Evolutionary conservation across 2,888 invertebrate genomes (phyloP), one percentile per base, ranked within the genome.

Genomic region (Acronicta psi): DNA sequence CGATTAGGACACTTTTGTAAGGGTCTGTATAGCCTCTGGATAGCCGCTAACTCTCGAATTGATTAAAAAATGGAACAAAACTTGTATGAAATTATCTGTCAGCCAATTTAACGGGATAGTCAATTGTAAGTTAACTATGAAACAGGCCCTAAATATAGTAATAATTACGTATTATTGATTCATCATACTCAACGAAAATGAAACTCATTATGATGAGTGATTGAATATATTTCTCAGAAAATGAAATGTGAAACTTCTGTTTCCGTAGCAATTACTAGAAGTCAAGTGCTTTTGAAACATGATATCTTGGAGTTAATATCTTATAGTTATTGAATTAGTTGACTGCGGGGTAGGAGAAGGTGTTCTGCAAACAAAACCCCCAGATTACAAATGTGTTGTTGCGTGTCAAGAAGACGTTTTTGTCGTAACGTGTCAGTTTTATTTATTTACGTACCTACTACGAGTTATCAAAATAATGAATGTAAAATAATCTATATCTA

Each of bases 361-460:
- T 16, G 11, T 23, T 36, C 16, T 23, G 20, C 31, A 17, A 17
- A 20, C 18, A 50, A 20, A 53, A 43, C 9, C n/a, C 17, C 8
- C 36, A 10, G 40, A 52, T 50, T 54, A 29, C 14, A 20, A 59
- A 51, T 47, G 42, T 52, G 53, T 47, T 40, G 49, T 56, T 38
- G 42, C 46, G 53, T 51, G 54, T 49, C 55, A 34, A 50, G 55
- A 44, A 25, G 41, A 56, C 44, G 14, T 51, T 49, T 47, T 46
- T 17, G 16, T 42, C 13, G 7, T 42, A 6, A 20, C 14, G 16
- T 43, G 37, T 18, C 43, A 1, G 41, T 36, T 34, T 41, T 31
- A 14, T 36, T 36, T 55, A 55, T 14, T 63, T 8, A 9, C 18
- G 16, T 44, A 29, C 2, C 7, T 9, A 23, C 2, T 41, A 18